phyloP scores from a whole-genome alignment of 1,140 invertebrate genomes.

The Drosophila ogumai region DNA sequence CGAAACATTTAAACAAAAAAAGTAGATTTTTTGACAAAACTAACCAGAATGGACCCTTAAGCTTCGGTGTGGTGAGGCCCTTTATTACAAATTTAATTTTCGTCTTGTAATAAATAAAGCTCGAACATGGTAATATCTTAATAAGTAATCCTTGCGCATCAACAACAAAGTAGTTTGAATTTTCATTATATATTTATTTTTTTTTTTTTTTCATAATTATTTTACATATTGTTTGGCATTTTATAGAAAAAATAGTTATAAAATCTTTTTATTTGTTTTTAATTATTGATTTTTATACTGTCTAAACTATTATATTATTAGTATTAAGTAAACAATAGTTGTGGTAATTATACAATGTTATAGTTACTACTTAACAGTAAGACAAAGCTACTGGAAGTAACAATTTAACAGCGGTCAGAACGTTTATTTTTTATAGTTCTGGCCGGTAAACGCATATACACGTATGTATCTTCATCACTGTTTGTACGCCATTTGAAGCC shows the following conservation, averaged over 20 bases:
- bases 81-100: no score
- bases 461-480: slow-evolving; percentile 13
- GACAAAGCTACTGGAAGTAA: slow-evolving; percentile 69
- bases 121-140: no score
- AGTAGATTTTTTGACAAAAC: no score
- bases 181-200: slow-evolving; percentile 3
- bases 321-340: slow-evolving; percentile 74
- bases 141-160: no score
- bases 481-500: slow-evolving; percentile 66
- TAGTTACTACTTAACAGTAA: slow-evolving; percentile 67
- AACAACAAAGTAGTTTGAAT: not conserved
- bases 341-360: slow-evolving; percentile 67
- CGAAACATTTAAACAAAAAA: no score
- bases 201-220: slow-evolving; percentile 2
- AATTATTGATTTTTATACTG: slow-evolving; percentile 32
- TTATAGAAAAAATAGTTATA: slow-evolving; percentile 24
- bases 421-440: slow-evolving; percentile 20
- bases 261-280: slow-evolving; percentile 26
- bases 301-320: slow-evolving; percentile 63
- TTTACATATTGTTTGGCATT: slow-evolving; percentile 10
- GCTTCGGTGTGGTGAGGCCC: no score
- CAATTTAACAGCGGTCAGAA: slow-evolving; percentile 67
- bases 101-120: no score
- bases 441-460: slow-evolving; percentile 3
- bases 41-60: no score